Evolutionary conservation across 2,113 vertebrate genomes (phyloP).

Genomic region (Hoplias malabaricus): DNA sequence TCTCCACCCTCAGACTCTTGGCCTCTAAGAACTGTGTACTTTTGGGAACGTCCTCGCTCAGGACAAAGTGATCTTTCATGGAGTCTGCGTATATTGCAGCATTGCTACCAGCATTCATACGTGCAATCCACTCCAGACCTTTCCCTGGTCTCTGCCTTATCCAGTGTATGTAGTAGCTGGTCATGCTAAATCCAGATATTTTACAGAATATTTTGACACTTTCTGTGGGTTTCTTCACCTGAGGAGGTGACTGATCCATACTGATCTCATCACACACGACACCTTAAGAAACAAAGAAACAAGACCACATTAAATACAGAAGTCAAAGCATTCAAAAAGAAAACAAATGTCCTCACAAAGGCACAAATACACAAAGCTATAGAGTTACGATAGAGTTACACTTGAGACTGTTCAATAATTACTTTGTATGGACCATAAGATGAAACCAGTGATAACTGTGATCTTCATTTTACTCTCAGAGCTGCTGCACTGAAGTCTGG

Average conservation of each 20-base stretch:
- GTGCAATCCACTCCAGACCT: slow-evolving; percentile 42
- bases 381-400: too few relatives aligned
- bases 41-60: slow-evolving; percentile 6
- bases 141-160: slow-evolving; percentile 33
- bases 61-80: slow-evolving; percentile 18
- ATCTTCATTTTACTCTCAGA: slow-evolving; percentile 27
- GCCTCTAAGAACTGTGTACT: too few relatives aligned
- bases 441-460: neutral
- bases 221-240: slow-evolving; percentile 24
- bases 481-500: neutral
- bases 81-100: neutral
- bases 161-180: slow-evolving; percentile 5
- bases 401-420: too few relatives aligned
- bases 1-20: too few relatives aligned
- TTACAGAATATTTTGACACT: slow-evolving; percentile 35
- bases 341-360: too few relatives aligned
- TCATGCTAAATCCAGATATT: slow-evolving; percentile 4
- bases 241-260: slow-evolving; percentile 21
- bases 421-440: neutral
- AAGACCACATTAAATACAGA: too few relatives aligned
- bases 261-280: neutral
- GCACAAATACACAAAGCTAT: too few relatives aligned
- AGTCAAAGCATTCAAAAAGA: too few relatives aligned
- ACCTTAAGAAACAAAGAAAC: neutral
- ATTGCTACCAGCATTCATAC: neutral